Evolutionary conservation across 2,888 invertebrate genomes (phyloP), one percentile per base, ranked within the genome.

Genomic region (Ochropleura leucogaster): DNA sequence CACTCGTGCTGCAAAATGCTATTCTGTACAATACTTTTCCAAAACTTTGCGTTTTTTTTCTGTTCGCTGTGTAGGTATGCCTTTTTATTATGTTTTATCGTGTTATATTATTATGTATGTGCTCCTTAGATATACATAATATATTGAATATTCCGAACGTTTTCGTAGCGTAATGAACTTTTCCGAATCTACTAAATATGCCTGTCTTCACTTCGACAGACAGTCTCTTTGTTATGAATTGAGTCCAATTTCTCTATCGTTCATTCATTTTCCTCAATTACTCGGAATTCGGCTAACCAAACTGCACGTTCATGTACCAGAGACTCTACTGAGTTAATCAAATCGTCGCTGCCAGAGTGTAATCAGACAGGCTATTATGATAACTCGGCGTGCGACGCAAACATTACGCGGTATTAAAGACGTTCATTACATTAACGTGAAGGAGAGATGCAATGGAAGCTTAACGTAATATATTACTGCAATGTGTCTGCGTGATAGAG

Each of bases 301-400:
- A 62, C 70, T 64, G 44, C 51, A 63, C 57, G 46, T 55, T 80
- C 44, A 68, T 86, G 76, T 82, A 47, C 83, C 83, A 69, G 70
- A 63, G 75, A 20, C 79, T 77, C 72, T 68, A 77, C 70, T 12
- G 65, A 85, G 85, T 89, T 92, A 92, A 92, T 92, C 89, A 91
- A 92, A 91, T 92, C 88, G 88, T 87, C 87, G 85, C 85, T 73
- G 77, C 79, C 79, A 77, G 84, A 87, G 87, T 83, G 69, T 62
- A 44, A 62, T n/a, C 91, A 91, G 86, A 79, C 82, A 72, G 72
- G 85, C 89, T 85, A 88, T 92, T 88, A 91, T 91, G 90, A 92
- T 92, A 92, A 89, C 87, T 87, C 81, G 81, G 77, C 73, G 79
- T 83, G 86, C 82, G 84, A 80, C 82, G 87, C 86, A 86, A 88